phyloP scores from a whole-genome alignment of 1,140 invertebrate genomes.

The Drosophila ogumai region DNA sequence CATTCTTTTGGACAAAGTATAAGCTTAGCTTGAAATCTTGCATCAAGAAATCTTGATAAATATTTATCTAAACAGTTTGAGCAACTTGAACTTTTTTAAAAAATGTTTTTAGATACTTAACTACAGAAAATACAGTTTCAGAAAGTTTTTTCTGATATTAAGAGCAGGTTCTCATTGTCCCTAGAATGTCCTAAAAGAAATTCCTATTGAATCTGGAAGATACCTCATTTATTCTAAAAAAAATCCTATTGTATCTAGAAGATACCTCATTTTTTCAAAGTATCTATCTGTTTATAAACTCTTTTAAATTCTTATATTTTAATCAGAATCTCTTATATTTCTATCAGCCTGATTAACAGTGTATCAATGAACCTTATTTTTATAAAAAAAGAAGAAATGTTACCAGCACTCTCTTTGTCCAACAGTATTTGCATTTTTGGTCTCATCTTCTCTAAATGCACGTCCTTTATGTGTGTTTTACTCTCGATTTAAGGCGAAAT shows the following conservation, averaged over 20 bases:
- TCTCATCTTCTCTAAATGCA: neutral
- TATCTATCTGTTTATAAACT: no score
- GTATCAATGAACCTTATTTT: neutral
- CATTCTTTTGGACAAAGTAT: no score
- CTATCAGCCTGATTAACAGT: neutral
- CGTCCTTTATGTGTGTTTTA: conserved; percentile 37
- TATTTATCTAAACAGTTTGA: neutral
- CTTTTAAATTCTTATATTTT: no score
- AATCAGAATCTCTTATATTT: neutral
- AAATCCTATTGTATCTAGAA: neutral
- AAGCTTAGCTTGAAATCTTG: no score
- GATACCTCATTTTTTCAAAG: no score
- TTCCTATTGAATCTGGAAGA: neutral
- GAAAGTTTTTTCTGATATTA: no score
- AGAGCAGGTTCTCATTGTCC: no score
- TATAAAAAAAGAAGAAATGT: neutral
- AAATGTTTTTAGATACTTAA: neutral
- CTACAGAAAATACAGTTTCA: no score
- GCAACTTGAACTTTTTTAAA: no score
- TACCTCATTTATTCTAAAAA: neutral
- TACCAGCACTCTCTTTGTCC: neutral
- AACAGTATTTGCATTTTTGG: neutral
- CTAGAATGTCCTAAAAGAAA: neutral
- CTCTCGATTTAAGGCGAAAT: conserved; percentile 54
- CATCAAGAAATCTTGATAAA: neutral